Base-by-base conservation (phyloP, 2,113 vertebrate species). In the Malurus alboscapulatus region DNA sequence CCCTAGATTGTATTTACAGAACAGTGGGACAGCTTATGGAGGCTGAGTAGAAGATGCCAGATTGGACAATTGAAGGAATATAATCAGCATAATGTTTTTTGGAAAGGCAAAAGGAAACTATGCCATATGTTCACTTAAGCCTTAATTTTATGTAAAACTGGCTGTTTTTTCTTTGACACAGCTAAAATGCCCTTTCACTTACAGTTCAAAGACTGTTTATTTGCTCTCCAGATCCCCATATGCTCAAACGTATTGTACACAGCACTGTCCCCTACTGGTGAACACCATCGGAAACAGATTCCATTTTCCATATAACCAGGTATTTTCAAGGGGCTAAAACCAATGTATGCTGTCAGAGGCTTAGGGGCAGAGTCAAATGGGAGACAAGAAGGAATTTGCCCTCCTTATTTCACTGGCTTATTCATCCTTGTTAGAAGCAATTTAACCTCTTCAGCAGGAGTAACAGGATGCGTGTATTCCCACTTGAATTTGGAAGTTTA, bases 51-150 rank as follows among this genome's bases (percentile, higher is more conserved):
- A 93, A 92, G 94, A 96, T 97, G 97, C 98, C 98, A 98, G 98
- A 98, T 98, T 98, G 97, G 98, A 98, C 97, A 98, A 98, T 98
- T 97, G 97, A 97, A 98, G 98, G 97, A 96, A 96, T 97, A 97
- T 98, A 98, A 98, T 98, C 98, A 98, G 97, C 97, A 97, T 98
- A 98, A 98, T 98, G 98, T 97, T 98, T 98, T 98, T 97, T 98
- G 98, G 98, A 98, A 98, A 98, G 97, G 97, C 97, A 97, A 98
- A 97, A 97, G 97, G 97, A 98, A 98, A 98, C 97, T 96, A 97
- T 96, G 98, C 98, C 98, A 98, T 98, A 98, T 98, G 98, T 98
- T 98, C 98, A 97, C 97, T 98, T 98, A 98, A 98, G 97, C 97
- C 95, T 97, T 98, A 97, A 98, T 98, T 98, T 98, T 97, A 98